These are phyloP conservation scores for Cephalopachus bancanus DNA, from an alignment of 2,797 vertebrate genomes.

Conservation along the genomic window DNA sequence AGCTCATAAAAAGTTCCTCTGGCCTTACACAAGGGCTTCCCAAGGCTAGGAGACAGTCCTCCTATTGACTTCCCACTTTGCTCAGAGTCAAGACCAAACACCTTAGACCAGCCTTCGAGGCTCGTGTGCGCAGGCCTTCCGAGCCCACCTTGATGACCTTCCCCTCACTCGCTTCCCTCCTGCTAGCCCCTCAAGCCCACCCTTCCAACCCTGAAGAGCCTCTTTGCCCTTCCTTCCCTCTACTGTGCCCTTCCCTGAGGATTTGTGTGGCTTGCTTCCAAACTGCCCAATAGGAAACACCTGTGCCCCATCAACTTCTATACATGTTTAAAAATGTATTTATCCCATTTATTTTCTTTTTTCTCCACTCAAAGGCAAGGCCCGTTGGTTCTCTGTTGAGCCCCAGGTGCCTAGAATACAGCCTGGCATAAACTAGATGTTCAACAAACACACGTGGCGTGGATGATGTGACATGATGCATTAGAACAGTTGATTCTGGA, in stretches of 20 bases:
- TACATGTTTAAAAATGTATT: neutral
- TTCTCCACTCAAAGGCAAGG: neutral
- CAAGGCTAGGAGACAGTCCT: neutral
- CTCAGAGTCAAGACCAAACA: neutral
- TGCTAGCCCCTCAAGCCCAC: no score
- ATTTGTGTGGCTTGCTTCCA: fast-evolving
- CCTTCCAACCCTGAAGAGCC: neutral
- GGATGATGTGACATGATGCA: fast-evolving
- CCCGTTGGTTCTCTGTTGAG: neutral
- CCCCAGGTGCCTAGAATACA: fast-evolving
- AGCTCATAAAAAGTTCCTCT: neutral
- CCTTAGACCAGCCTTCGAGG: neutral
- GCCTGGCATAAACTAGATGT: neutral
- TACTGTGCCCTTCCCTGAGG: neutral
- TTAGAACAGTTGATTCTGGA: fast-evolving
- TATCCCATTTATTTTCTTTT: neutral
- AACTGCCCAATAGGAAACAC: fast-evolving
- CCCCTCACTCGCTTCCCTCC: neutral
- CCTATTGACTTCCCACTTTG: neutral
- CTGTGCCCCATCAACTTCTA: neutral
- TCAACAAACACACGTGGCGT: fast-evolving
- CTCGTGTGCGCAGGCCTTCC: fast-evolving
- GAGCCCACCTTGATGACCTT: neutral
- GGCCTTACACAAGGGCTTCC: neutral
- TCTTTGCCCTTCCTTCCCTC: no score